These are phyloP conservation scores for Phymatocera aterrima DNA, from an alignment of 2,888 invertebrate species.

Conservation along the genomic window DNA sequence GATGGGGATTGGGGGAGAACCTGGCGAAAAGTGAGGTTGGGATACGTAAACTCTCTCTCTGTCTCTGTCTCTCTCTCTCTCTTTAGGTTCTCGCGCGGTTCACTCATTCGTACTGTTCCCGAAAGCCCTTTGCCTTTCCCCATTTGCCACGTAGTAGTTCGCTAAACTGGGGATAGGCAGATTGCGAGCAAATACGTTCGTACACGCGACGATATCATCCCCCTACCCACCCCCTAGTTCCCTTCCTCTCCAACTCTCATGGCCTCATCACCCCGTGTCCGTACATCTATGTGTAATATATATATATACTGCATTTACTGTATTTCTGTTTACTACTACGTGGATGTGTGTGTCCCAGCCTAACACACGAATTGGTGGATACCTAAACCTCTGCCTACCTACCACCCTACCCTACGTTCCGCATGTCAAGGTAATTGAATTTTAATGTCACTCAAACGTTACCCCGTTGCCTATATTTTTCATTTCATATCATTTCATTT, in stretches of 20 bases:
- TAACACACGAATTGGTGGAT: no score
- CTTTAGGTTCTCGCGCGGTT: no score
- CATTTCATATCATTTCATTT: neutral
- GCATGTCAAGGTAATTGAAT: constrained; percentile 6
- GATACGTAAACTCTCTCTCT: constrained; percentile 24
- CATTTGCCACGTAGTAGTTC: constrained; percentile 22
- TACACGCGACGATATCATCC: constrained; percentile 42
- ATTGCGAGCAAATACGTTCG: constrained; percentile 44
- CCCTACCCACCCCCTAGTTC: neutral
- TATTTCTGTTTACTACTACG: no score
- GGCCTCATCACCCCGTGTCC: neutral
- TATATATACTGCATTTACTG: neutral
- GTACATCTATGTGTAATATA: neutral
- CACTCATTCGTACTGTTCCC: constrained; percentile 28
- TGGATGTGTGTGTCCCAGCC: no score
- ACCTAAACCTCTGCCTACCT: no score
- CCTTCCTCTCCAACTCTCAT: neutral
- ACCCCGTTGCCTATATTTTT: neutral
- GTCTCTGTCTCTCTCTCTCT: constrained; percentile 22
- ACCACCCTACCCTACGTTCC: no score
- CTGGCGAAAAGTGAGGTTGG: constrained; percentile 9
- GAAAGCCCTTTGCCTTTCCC: constrained; percentile 36
- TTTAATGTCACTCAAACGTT: constrained; percentile 7
- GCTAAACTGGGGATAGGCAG: constrained; percentile 38
- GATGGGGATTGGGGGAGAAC: neutral